Evolutionary conservation across 2,888 invertebrate species (phyloP).

Genomic region (Doris montereyensis): DNA sequence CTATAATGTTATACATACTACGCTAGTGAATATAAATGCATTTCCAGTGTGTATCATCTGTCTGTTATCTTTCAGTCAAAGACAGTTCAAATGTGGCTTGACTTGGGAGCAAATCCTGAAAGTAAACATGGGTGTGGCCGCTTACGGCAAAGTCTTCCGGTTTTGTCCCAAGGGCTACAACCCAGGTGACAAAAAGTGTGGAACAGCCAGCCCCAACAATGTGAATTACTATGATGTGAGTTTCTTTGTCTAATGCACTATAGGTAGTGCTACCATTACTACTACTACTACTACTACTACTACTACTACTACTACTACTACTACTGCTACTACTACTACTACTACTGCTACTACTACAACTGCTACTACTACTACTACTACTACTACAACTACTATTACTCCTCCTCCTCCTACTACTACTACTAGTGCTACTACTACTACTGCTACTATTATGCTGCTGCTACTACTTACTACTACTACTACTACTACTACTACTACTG

Average conservation of each 20-base stretch:
- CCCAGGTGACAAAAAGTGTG: slow-evolving; percentile 51
- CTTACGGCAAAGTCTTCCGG: slow-evolving; percentile 93
- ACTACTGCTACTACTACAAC: not conserved
- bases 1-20: no score
- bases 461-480: no score
- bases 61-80: no score
- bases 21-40: no score
- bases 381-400: no score
- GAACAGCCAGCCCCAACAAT: slow-evolving; percentile 52
- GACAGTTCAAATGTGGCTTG: slow-evolving; percentile 49
- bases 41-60: not conserved
- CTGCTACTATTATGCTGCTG: no score
- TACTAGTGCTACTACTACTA: not conserved
- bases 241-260: not conserved
- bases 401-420: no score
- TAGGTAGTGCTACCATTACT: not conserved
- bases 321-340: not conserved
- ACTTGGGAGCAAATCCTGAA: slow-evolving; percentile 90
- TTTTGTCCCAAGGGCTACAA: slow-evolving; percentile 77
- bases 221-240: slow-evolving; percentile 62
- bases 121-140: slow-evolving; percentile 93
- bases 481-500: no score
- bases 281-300: slow-evolving; percentile 5
- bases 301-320: not conserved
- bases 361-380: not conserved